Conservation (phyloP, 2,797 vertebrate genomes). For the Cacajao melanocephalus region DNA sequence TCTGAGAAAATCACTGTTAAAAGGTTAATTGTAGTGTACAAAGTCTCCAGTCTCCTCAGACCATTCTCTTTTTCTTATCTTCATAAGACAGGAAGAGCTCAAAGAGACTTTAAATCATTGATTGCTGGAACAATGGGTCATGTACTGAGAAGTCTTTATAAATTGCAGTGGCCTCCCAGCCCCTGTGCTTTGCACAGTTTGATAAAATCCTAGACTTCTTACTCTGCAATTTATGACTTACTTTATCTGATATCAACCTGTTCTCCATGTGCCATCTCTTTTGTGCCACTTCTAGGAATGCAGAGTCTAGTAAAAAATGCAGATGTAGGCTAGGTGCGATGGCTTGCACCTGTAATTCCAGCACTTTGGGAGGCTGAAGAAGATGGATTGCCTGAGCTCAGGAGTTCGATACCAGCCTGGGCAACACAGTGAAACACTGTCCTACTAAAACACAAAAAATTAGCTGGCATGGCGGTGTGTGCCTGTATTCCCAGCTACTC, state of each 20-base stretch:
- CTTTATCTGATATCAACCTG: background rate
- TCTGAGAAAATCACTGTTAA: slow-evolving; percentile 51
- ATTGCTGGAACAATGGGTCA: background rate
- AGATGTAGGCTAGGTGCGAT: too few species aligned
- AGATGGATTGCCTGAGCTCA: too few species aligned
- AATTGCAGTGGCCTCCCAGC: background rate
- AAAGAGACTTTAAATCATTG: slow-evolving; percentile 2
- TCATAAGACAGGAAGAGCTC: background rate
- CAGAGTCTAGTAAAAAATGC: background rate
- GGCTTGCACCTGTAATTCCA: too few species aligned
- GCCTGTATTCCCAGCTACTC: too few species aligned
- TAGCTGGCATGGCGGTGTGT: too few species aligned
- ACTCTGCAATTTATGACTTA: background rate
- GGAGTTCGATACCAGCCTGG: too few species aligned
- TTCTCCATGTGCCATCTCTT: background rate
- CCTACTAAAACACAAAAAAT: too few species aligned
- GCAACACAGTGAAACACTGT: too few species aligned
- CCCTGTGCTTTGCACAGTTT: background rate
- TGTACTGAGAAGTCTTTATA: background rate
- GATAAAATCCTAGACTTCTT: background rate
- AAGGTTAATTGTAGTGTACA: slow-evolving; percentile 54
- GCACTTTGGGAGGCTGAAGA: too few species aligned
- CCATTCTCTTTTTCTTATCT: background rate
- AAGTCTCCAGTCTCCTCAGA: slow-evolving; percentile 15
- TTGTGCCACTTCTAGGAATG: background rate